Percentiles rank a stretch among this genome's conserved stretches.
phyloP scores from a whole-genome alignment of 2,797 vertebrate genomes.

The Sebastes baramenuke region DNA sequence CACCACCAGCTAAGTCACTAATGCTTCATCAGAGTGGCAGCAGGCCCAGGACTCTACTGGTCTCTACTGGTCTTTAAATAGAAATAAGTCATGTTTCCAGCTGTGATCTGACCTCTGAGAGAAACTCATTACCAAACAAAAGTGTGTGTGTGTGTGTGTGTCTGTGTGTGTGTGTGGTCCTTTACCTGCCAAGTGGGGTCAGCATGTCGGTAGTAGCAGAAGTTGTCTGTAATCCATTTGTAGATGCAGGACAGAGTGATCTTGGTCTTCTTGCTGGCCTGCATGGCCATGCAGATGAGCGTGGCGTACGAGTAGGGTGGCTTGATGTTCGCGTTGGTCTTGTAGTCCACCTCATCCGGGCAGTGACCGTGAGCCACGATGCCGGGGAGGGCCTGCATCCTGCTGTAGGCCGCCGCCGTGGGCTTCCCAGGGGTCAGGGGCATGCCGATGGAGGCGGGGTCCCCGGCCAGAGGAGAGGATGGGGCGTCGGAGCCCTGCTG shows the following conservation, averaged over 20 bases:
- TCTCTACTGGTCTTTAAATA: not conserved
- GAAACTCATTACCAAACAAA: slow-evolving; percentile 16
- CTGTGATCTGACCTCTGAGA: slow-evolving; percentile 15
- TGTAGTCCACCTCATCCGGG: slow-evolving; percentile 91
- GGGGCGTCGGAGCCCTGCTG: slow-evolving; percentile 84
- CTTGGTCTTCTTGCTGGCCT: slow-evolving; percentile 92
- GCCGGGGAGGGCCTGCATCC: slow-evolving; percentile 73
- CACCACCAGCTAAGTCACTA: slow-evolving; percentile 22
- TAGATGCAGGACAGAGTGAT: slow-evolving; percentile 97
- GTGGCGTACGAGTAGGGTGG: slow-evolving; percentile 96
- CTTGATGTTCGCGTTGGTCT: slow-evolving; percentile 89
- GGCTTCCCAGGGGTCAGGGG: slow-evolving; percentile 92
- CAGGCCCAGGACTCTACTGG: slow-evolving; percentile 21
- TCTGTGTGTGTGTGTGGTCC: slow-evolving; percentile 1
- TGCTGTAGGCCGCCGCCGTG: slow-evolving; percentile 87
- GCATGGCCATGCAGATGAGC: slow-evolving; percentile 98
- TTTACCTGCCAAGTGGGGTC: slow-evolving; percentile 98
- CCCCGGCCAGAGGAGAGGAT: slow-evolving; percentile 90
- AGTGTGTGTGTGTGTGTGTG: not conserved
- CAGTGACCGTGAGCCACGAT: slow-evolving; percentile 85
- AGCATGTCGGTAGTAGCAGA: slow-evolving; percentile 95
- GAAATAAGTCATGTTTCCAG: not conserved
- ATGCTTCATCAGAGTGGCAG: slow-evolving; percentile 47
- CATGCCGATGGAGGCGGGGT: slow-evolving; percentile 89
- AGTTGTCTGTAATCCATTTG: slow-evolving; percentile 98